Conservation (phyloP, 1,140 invertebrate species). For the Thaumetopoea pityocampa region DNA sequence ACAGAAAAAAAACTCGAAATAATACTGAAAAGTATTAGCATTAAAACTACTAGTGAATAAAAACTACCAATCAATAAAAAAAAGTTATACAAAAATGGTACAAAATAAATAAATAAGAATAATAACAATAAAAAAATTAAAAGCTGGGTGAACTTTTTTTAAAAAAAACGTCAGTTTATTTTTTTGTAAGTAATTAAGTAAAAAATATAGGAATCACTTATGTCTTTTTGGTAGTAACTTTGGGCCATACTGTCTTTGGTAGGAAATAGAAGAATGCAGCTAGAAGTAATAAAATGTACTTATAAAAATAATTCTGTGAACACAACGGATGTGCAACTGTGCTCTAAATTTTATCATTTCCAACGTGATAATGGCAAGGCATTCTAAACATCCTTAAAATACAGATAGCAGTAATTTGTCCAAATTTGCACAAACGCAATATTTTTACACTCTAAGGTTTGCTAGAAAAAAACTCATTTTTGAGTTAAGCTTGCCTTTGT, state of each 20-base stretch:
- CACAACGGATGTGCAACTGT: slow-evolving; percentile 1
- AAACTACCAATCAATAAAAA: slow-evolving; percentile 49
- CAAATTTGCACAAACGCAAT: no score
- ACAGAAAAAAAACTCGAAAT: slow-evolving; percentile 26
- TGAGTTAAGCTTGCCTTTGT: no score
- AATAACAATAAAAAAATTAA: slow-evolving; percentile 62
- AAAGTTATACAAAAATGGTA: slow-evolving; percentile 62
- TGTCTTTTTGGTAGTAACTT: slow-evolving; percentile 21
- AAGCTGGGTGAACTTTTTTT: slow-evolving; percentile 45
- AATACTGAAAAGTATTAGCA: slow-evolving; percentile 59
- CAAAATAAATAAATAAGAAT: slow-evolving; percentile 66
- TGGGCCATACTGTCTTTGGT: slow-evolving; percentile 24
- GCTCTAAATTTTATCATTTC: slow-evolving; percentile 4
- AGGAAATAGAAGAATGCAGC: slow-evolving; percentile 24
- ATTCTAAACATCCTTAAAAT: no score
- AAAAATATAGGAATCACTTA: slow-evolving; percentile 52
- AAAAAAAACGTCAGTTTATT: slow-evolving; percentile 25
- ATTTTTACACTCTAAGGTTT: no score
- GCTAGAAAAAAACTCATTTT: no score
- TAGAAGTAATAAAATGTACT: slow-evolving; percentile 49
- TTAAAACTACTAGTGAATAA: slow-evolving; percentile 42
- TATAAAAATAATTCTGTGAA: slow-evolving; percentile 58
- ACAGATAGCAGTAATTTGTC: no score
- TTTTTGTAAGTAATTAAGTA: slow-evolving; percentile 45
- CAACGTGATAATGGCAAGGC: no score